Conservation (phyloP, 35 echinoderm and acorn worm genomes). For the Amphiura filiformis region DNA sequence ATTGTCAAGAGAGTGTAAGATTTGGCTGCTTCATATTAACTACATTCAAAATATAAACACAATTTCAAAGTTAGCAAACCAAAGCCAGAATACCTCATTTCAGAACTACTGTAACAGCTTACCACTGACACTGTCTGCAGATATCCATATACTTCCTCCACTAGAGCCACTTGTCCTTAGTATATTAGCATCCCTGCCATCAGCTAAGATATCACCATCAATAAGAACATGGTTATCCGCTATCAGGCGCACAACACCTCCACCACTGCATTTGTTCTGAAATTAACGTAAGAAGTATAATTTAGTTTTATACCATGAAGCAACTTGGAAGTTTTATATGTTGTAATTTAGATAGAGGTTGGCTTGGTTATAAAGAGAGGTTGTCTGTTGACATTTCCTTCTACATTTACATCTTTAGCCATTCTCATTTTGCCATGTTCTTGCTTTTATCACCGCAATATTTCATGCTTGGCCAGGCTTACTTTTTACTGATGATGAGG, state of each 20-base stretch:
- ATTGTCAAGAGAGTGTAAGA: too few relatives aligned
- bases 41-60: too few relatives aligned
- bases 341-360: background rate
- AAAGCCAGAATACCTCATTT: too few relatives aligned
- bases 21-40: too few relatives aligned
- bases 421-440: too few relatives aligned
- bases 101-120: too few relatives aligned
- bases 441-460: too few relatives aligned
- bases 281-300: background rate
- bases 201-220: slow-evolving; percentile 69
- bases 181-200: slow-evolving; percentile 52
- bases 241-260: slow-evolving; percentile 51
- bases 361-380: background rate
- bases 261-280: slow-evolving; percentile 65
- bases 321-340: background rate
- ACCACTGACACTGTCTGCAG: slow-evolving; percentile 51
- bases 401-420: background rate
- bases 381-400: background rate
- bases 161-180: slow-evolving; percentile 68
- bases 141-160: slow-evolving; percentile 75
- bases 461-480: too few relatives aligned
- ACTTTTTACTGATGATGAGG: too few relatives aligned
- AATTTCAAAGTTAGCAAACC: too few relatives aligned
- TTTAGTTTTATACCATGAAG: background rate
- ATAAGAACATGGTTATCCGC: slow-evolving; percentile 45